phyloP scores from a whole-genome alignment of 2,113 vertebrate species.

The Suncus etruscus region DNA sequence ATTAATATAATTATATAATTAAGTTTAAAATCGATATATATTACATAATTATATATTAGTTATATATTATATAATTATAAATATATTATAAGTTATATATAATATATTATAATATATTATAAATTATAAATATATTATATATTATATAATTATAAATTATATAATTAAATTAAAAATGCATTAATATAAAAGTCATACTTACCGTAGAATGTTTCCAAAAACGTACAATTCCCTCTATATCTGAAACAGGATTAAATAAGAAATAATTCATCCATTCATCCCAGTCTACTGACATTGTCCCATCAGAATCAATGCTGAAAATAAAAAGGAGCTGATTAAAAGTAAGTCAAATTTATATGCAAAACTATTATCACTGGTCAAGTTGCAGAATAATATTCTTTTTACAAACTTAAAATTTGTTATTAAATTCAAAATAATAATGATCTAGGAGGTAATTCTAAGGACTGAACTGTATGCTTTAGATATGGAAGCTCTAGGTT shows the following conservation, averaged over 20 bases:
- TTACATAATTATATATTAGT: too few species aligned
- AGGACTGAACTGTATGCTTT: too few species aligned
- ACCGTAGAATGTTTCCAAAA: slow-evolving; percentile 97
- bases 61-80: too few species aligned
- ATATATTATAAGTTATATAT: too few species aligned
- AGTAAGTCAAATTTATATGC: slow-evolving; percentile 51
- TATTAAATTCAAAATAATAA: neutral
- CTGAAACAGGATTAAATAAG: slow-evolving; percentile 93
- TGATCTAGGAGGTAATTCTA: neutral
- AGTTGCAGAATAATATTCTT: neutral
- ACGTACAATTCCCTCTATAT: slow-evolving; percentile 94
- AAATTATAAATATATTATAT: too few species aligned
- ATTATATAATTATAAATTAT: too few species aligned
- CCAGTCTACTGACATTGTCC: slow-evolving; percentile 97
- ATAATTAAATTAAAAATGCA: too few species aligned
- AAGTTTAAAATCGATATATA: too few species aligned
- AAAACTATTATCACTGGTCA: neutral
- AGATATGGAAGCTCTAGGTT: neutral
- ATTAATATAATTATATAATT: too few species aligned
- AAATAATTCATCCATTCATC: slow-evolving; percentile 97
- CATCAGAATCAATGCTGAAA: slow-evolving; percentile 94
- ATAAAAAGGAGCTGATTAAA: slow-evolving; percentile 59
- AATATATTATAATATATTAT: too few species aligned
- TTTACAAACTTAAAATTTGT: slow-evolving; percentile 1
- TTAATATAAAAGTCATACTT: slow-evolving; percentile 62